Conservation (phyloP, 1,140 invertebrate species). For the Thaumetopoea pityocampa region DNA sequence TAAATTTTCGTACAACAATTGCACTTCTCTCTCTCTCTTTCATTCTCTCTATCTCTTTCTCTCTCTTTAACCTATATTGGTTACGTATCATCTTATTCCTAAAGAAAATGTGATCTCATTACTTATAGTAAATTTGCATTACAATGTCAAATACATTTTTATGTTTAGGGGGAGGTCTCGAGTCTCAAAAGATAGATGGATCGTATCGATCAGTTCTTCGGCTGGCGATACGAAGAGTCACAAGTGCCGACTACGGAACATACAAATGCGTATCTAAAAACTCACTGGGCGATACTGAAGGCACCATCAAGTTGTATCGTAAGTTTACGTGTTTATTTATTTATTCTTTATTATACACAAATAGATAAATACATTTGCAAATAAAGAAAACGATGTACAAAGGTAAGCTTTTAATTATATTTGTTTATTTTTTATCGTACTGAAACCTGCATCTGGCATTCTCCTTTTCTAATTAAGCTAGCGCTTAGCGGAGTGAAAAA, state of each 20-base stretch:
- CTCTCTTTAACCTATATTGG: no score
- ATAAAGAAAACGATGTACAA: no score
- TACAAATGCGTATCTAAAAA: constrained; percentile 94
- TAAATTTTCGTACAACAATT: no score
- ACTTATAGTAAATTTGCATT: constrained; percentile 1
- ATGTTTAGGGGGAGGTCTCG: constrained; percentile 83
- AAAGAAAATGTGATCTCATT: not conserved
- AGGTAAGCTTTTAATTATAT: no score
- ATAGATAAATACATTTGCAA: no score
- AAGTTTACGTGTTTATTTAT: constrained; percentile 36
- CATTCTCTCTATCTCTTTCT: no score
- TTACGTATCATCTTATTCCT: not conserved
- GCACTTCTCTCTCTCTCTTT: no score
- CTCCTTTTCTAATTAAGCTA: no score
- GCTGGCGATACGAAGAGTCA: constrained; percentile 83
- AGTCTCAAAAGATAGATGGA: constrained; percentile 82
- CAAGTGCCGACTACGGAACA: constrained; percentile 82
- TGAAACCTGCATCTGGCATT: no score
- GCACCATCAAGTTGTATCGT: constrained; percentile 92
- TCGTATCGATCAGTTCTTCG: constrained; percentile 88
- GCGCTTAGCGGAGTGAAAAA: no score
- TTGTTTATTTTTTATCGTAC: no score
- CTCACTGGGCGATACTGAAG: constrained; percentile 90
- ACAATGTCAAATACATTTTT: constrained; percentile 14
- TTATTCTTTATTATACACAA: not conserved